Conservation (phyloP, 2,888 invertebrate genomes). For the Pomacea canaliculata region DNA sequence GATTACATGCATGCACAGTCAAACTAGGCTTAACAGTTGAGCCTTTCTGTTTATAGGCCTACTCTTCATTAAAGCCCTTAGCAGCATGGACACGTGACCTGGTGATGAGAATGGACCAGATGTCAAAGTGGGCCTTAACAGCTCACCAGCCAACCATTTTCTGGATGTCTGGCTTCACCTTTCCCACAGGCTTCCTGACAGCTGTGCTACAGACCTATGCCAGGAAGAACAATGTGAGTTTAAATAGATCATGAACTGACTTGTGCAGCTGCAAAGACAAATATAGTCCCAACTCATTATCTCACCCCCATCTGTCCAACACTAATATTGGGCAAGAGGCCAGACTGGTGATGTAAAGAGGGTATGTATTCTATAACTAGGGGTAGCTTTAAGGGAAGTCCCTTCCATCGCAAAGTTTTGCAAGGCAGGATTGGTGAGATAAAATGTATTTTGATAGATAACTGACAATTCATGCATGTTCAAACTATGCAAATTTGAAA, state of each 20-base stretch:
- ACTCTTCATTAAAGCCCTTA: constrained; percentile 84
- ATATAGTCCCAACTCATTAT: too few relatives aligned
- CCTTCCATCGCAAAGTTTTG: too few relatives aligned
- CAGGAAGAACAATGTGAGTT: constrained; percentile 64
- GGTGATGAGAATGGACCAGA: constrained; percentile 80
- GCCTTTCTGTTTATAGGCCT: constrained; percentile 76
- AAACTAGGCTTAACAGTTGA: too few relatives aligned
- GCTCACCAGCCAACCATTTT: constrained; percentile 82
- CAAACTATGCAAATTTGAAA: not conserved
- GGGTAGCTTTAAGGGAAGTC: too few relatives aligned
- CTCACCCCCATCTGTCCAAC: too few relatives aligned
- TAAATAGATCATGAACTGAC: too few relatives aligned
- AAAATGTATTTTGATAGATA: too few relatives aligned
- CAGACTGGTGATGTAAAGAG: not conserved
- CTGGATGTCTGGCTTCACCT: constrained; percentile 88
- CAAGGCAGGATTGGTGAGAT: too few relatives aligned
- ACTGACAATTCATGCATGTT: too few relatives aligned
- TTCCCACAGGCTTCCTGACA: constrained; percentile 90
- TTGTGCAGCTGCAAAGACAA: too few relatives aligned
- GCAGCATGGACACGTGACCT: constrained; percentile 90
- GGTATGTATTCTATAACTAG: too few relatives aligned
- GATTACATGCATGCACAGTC: too few relatives aligned
- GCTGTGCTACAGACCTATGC: constrained; percentile 83
- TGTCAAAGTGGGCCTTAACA: constrained; percentile 82
- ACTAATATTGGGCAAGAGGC: not conserved